A percentile compares a stretch with the other conserved stretches of the same genome.
Evolutionary conservation across 2,797 vertebrate species (phyloP).

Genomic region (Naso thynnoides): DNA sequence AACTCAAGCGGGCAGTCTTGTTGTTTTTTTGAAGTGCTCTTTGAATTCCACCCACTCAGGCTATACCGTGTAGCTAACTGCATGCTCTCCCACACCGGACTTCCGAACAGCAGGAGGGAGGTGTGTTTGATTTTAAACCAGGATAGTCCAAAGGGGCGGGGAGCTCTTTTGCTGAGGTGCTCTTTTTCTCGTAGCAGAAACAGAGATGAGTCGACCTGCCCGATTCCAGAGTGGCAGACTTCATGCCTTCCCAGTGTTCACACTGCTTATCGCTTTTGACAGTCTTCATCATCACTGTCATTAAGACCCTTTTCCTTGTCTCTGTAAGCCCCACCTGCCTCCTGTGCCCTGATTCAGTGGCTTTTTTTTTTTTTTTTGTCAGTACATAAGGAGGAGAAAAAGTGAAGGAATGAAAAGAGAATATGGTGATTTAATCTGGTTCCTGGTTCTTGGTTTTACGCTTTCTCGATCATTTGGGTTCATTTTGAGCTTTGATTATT

Average conservation of each 20-base stretch:
- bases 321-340: constrained; percentile 35
- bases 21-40: constrained; percentile 72
- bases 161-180: constrained; percentile 57
- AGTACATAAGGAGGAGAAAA: constrained; percentile 42
- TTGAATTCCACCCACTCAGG: constrained; percentile 59
- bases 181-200: constrained; percentile 71
- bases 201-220: constrained; percentile 35
- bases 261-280: constrained; percentile 22
- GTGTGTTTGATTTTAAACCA: constrained; percentile 52
- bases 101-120: constrained; percentile 26
- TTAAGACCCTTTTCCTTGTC: constrained; percentile 36
- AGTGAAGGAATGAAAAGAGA: constrained; percentile 66
- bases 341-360: constrained; percentile 21
- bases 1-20: constrained; percentile 49
- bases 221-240: constrained; percentile 1
- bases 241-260: constrained; percentile 1
- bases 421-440: constrained; percentile 37
- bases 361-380: constrained; percentile 8
- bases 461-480: constrained; percentile 25
- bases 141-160: constrained; percentile 33
- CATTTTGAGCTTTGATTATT: constrained; percentile 34
- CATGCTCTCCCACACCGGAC: constrained; percentile 49
- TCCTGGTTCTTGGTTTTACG: constrained; percentile 37
- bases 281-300: constrained; percentile 23
- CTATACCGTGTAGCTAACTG: constrained; percentile 59